Evolutionary conservation across 30 jellyfish, hydroid and myxozoan species (phyloP), one percentile per base, ranked within the genome.

Genomic region (Nemopilema nomurai): DNA sequence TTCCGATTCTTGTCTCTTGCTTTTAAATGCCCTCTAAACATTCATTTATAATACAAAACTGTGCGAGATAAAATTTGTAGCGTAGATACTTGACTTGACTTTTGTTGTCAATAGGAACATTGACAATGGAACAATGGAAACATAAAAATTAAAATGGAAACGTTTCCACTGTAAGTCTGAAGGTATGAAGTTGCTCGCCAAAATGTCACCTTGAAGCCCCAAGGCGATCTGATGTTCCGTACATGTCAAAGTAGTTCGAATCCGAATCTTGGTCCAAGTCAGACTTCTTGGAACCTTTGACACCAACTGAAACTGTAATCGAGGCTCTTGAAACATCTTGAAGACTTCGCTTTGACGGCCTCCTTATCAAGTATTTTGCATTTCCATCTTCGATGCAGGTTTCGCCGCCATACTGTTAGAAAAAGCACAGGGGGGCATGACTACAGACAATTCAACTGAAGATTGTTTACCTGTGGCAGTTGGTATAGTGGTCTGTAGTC

Each of bases 241-340:
- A 93, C 98, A 93, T 93, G 28, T 86, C 98, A 31, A 85, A 87
- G 75, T 88, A 93, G 26, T 87, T 73, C 4, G 90, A 53, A 74
- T 93, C 97, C 70, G 92, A 93, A 6, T 93, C 98, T 26, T 17
- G 70, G 29, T 86, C 96, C 16, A 76, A 80, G 21, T 88, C 95
- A 8, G 96, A 91, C 41, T 76, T 57, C 63, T 65, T 68, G 13
- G 96, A 70, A 51, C 72, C 87, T 18, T 52, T 67, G 16, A 68
- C 20, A 62, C 89, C 86, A 84, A 28, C 76, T 26, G 90, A 66
- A 62, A 89, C 67, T 62, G 93, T 32, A 63, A 79, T 67, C 1
- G 91, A 82, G 51, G 78, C 82, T 30, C 77, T 74, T 26, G 90
- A 18, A 24, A 93, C 62, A 31, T 92, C 98, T 51, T 76, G 86